phyloP scores from a whole-genome alignment of 2,888 invertebrate genomes.

The Lumbricus terrestris region DNA sequence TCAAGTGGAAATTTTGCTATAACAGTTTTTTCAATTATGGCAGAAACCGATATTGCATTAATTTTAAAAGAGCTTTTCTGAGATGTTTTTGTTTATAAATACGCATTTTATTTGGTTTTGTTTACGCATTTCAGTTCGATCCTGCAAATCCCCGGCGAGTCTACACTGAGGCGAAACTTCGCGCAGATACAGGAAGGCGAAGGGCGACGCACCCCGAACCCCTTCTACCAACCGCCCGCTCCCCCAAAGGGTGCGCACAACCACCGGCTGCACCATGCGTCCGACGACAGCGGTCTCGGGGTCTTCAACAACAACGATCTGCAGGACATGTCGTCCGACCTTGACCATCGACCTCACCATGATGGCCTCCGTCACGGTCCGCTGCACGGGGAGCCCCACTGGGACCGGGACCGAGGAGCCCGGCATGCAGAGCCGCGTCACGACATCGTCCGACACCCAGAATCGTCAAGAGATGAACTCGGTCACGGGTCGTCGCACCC shows the following conservation, averaged over 20 bases:
- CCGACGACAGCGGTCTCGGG: slow-evolving; percentile 33
- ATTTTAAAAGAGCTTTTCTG: background rate
- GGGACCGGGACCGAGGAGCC: background rate
- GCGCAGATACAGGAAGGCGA: slow-evolving; percentile 80
- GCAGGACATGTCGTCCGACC: background rate
- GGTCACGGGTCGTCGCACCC: background rate
- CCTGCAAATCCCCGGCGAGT: slow-evolving; percentile 85
- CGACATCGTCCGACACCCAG: background rate
- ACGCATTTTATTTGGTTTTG: background rate
- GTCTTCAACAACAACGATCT: slow-evolving; percentile 38
- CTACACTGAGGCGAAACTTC: slow-evolving; percentile 93
- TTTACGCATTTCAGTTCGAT: slow-evolving; percentile 68
- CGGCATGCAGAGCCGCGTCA: background rate
- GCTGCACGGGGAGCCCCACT: background rate
- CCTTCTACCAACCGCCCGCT: slow-evolving; percentile 40
- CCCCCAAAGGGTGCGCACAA: slow-evolving; percentile 34
- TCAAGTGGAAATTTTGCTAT: background rate
- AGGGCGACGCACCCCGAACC: slow-evolving; percentile 43
- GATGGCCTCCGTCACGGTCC: slow-evolving; percentile 6
- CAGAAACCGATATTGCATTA: background rate
- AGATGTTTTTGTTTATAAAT: background rate
- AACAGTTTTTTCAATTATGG: background rate
- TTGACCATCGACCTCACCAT: slow-evolving; percentile 5
- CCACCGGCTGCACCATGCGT: slow-evolving; percentile 30
- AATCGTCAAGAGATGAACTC: background rate